Evolutionary conservation across 2,888 invertebrate genomes (phyloP), one percentile per base, ranked within the genome.

Genomic region (Hypsopygia costalis): DNA sequence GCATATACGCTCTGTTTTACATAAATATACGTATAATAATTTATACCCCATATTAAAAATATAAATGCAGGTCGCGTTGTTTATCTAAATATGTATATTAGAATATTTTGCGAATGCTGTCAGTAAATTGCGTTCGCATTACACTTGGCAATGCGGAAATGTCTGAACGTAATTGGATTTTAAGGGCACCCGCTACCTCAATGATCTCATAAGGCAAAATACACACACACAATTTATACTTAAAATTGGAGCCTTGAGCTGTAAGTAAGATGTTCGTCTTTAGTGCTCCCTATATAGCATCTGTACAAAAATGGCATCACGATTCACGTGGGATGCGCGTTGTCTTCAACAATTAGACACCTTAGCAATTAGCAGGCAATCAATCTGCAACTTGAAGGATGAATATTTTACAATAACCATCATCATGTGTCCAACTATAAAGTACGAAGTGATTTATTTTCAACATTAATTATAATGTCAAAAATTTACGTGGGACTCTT

Each of bases 311-410:
- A 11, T 6, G 6, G 12, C 11, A 12, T 1, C n/a, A n/a, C n/a
- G n/a, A 4, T 4, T 16, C 31, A 31, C 10, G 31, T 31, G 31
- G 31, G 31, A 11, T 11, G 31, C 12, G 12, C 31, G 11, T 31
- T 31, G 31, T 31, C 31, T 31, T 31, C 31, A 1, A 11, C 31
- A 31, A 31, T 31, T 31, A 31, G 11, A 11, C 11, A 6, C 11
- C 11, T 31, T 31, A 31, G 11, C n/a, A n/a, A n/a, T n/a, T 31
- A 30, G 29, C 7, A 1, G 35, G 10, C 10, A 39, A 43, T 34
- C 30, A 42, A 42, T 31, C 35, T 25, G 31, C 9, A 20, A 3
- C 4, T 8, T 10, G 30, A 35, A 43, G 43, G 38, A 36, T 32
- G 22, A 43, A 39, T 39, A 34, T 36, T 38, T 34, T 20, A 25